These are phyloP conservation scores for Drosophila multiciliata DNA, from an alignment of 2,888 invertebrate species.

Conservation along the genomic window DNA sequence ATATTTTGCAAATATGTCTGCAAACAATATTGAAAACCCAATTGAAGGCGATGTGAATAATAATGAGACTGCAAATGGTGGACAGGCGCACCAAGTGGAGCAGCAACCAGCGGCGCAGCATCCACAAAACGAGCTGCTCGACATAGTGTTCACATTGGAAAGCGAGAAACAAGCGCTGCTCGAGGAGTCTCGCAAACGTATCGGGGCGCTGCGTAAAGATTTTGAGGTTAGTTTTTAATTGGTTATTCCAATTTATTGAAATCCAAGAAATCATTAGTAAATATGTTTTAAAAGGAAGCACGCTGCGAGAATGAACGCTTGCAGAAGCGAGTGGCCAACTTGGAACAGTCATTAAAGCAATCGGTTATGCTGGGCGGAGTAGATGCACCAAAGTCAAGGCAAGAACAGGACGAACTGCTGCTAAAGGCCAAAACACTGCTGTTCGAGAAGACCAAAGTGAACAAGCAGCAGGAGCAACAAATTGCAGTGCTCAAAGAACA, in stretches of 20 bases:
- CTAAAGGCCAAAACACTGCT: conserved; percentile 89
- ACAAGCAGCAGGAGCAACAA: conserved; percentile 92
- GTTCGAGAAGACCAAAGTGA: conserved; percentile 91
- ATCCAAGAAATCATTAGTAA: neutral
- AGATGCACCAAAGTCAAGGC: conserved; percentile 82
- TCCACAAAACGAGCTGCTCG: conserved; percentile 82
- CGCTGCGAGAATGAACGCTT: conserved; percentile 82
- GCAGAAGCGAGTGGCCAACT: conserved; percentile 77
- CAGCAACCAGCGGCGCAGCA: conserved; percentile 42
- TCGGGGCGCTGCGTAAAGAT: conserved; percentile 82
- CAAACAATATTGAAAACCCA: conserved; percentile 56
- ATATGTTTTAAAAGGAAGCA: conserved; percentile 68
- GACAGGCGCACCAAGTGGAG: conserved; percentile 22
- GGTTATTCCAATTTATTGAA: neutral
- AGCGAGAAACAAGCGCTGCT: conserved; percentile 84
- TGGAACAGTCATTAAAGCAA: conserved; percentile 83
- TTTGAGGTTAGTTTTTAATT: conserved; percentile 81
- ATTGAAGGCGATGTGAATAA: conserved; percentile 75
- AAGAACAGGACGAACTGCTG: conserved; percentile 85
- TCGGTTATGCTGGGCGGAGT: conserved; percentile 83
- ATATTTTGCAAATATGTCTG: conserved; percentile 67
- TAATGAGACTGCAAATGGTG: conserved; percentile 53
- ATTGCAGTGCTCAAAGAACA: conserved; percentile 88
- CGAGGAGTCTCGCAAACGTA: conserved; percentile 83
- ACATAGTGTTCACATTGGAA: conserved; percentile 84